Evolutionary conservation across 1,140 invertebrate species (phyloP).

Genomic region (Nomia melanderi): DNA sequence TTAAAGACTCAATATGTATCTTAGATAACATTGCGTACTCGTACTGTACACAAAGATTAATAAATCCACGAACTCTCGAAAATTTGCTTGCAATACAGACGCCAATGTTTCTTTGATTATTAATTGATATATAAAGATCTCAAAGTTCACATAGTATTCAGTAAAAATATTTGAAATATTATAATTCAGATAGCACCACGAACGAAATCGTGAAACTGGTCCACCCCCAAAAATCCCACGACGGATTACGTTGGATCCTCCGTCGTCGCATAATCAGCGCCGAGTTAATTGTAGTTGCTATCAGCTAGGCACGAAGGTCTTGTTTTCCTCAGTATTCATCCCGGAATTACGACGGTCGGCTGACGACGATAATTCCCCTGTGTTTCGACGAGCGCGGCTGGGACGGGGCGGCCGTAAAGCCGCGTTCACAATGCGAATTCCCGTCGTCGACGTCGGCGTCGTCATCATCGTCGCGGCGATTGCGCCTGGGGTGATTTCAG

Average conservation of each 20-base stretch:
- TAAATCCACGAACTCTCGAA: too few relatives aligned
- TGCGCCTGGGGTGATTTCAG: conserved; percentile 19
- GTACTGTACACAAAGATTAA: too few relatives aligned
- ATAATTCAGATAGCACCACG: too few relatives aligned
- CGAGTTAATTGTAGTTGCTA: conserved; percentile 62
- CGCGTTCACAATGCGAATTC: conserved; percentile 61
- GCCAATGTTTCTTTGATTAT: too few relatives aligned
- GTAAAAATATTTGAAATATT: too few relatives aligned
- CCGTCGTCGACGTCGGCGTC: conserved; percentile 34
- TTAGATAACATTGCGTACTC: too few relatives aligned
- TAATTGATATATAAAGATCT: too few relatives aligned
- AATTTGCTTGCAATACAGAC: too few relatives aligned
- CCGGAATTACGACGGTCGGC: conserved; percentile 62
- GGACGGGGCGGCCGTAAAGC: conserved; percentile 51
- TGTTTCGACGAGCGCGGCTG: conserved; percentile 46
- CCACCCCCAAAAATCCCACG: neutral
- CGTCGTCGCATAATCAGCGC: conserved; percentile 55
- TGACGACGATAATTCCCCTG: conserved; percentile 62
- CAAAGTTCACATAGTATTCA: too few relatives aligned
- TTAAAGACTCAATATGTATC: too few relatives aligned
- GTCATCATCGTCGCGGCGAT: conserved; percentile 32
- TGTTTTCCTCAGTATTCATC: conserved; percentile 62
- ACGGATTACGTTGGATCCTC: conserved; percentile 29
- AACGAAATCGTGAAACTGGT: neutral
- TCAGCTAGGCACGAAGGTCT: conserved; percentile 44